Percentiles rank a stretch among this genome's conserved stretches.
Evolutionary conservation across 2,888 invertebrate genomes (phyloP).

Genomic region (Clepsis dumicolana): DNA sequence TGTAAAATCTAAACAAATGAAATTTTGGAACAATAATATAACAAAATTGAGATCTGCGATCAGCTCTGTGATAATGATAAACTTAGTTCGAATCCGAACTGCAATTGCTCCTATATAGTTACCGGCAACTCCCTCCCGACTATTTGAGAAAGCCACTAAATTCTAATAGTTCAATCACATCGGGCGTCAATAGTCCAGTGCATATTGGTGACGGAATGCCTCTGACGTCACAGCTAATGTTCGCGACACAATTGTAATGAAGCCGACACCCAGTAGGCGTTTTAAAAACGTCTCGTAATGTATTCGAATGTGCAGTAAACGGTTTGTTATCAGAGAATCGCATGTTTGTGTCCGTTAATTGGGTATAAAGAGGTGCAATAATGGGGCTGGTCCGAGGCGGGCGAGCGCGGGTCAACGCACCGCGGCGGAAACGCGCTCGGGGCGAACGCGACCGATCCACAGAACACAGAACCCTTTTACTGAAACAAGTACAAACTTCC

Average conservation of each 20-base stretch:
- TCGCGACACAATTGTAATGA: constrained; percentile 7
- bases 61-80: neutral
- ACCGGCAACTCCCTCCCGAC: neutral
- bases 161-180: constrained; percentile 15
- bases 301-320: constrained; percentile 36
- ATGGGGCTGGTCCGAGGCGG: constrained; percentile 45
- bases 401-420: constrained; percentile 54
- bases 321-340: constrained; percentile 40
- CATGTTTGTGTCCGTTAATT: constrained; percentile 55
- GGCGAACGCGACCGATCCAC: constrained; percentile 48
- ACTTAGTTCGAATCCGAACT: neutral
- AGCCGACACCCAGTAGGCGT: constrained; percentile 16
- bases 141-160: neutral
- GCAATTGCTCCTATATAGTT: neutral
- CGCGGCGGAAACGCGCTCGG: constrained; percentile 53
- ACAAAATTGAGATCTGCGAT: neutral
- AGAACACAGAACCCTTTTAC: constrained; percentile 41
- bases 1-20: too few species aligned
- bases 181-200: neutral
- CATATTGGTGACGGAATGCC: neutral
- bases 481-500: constrained; percentile 40
- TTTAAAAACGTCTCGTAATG: constrained; percentile 29
- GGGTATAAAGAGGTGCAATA: constrained; percentile 56
- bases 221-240: constrained; percentile 12
- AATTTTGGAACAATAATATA: neutral